Evolutionary conservation across 2,113 vertebrate genomes (phyloP).

Genomic region (Elachura formosa): DNA sequence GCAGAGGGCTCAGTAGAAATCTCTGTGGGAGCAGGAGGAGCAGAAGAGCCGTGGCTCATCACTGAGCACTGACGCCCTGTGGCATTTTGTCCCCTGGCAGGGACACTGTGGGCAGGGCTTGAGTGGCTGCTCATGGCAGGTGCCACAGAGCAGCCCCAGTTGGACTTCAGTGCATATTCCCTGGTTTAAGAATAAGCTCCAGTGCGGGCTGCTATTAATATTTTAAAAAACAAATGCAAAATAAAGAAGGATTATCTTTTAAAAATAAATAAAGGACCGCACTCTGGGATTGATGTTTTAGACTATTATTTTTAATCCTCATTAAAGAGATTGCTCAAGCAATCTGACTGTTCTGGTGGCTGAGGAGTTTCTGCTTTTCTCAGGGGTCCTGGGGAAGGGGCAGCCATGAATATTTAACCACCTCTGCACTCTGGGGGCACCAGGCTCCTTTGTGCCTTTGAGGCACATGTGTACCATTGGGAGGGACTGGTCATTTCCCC

Average conservation of each 20-base stretch:
- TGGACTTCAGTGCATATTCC: accelerated
- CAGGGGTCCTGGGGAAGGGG: neutral
- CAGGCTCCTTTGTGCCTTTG: neutral
- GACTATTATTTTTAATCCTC: constrained; percentile 36
- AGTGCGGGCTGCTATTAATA: neutral
- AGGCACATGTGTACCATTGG: neutral
- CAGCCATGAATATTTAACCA: constrained; percentile 14
- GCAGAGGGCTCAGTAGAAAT: neutral
- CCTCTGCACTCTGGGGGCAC: neutral
- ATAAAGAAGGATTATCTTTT: constrained; percentile 23
- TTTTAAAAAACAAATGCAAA: neutral
- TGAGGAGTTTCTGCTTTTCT: neutral
- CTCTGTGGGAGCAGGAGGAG: neutral
- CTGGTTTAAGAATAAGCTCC: neutral
- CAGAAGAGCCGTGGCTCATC: neutral
- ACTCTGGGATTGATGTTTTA: neutral
- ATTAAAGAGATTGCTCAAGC: constrained; percentile 19
- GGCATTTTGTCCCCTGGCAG: neutral
- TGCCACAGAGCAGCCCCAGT: neutral
- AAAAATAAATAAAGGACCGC: neutral
- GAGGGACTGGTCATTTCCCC: neutral
- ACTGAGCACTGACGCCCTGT: neutral
- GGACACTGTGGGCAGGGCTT: accelerated
- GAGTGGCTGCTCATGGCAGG: neutral
- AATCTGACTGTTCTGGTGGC: neutral